Base-by-base conservation (phyloP, 2,888 invertebrate genomes). In the Plusia festucae region DNA sequence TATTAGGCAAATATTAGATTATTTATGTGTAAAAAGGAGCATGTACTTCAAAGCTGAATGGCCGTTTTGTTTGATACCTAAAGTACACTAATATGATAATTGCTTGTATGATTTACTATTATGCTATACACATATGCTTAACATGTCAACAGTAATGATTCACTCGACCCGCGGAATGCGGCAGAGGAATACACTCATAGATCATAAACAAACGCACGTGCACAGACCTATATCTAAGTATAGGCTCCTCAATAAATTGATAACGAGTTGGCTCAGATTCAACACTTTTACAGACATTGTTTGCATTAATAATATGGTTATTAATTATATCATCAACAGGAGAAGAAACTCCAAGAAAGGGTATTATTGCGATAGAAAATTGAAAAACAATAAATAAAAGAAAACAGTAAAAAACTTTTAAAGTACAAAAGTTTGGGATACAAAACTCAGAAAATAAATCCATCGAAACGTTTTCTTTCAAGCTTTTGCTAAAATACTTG, bases 121-220 rank as follows among this genome's bases (percentile, higher is more conserved):
- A 76, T 63, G 53, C 60, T 62, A 67, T 60, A 73, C 49, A n/a
- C 34, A 55, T 61, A 66, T 44, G 62, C 56, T 76, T 67, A 60
- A 60, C 62, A 49, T 67, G 57, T 73, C 77, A 73, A 73, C 63
- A 78, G 60, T 70, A 53, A 76, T 81, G 79, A 81, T 69, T 80
- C 82, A 80, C 65, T 60, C 67, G 63, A 53, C 53, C 64, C 68
- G 75, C 76, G 81, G 78, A 73, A 66, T 74, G 76, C 76, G 75
- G 75, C 59, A 71, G 65, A 60, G 65, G 68, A 75, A 70, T 27
- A 27, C 30, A 30, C 30, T 30, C 30, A 73, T 70, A 52, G 65
- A 76, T 74, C 73, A 70, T 82, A 80, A 82, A 79, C 78, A 82
- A 73, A 72, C 63, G 72, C 83, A 81, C 80, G 82, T 80, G 80